Evolutionary conservation across 2,888 invertebrate genomes (phyloP), one percentile per base, ranked within the genome.

Genomic region (Polyommatus icarus): DNA sequence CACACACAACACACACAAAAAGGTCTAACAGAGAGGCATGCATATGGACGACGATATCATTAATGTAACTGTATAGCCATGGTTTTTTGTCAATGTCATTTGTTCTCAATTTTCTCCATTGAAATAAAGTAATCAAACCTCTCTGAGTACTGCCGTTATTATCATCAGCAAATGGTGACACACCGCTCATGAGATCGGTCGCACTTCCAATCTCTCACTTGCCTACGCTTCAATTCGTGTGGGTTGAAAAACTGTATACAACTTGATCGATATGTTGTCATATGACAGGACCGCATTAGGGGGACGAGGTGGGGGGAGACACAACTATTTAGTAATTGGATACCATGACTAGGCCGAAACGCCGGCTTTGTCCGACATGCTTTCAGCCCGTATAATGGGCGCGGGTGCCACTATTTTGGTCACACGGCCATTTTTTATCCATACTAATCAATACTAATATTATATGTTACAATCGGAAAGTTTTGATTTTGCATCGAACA

Each of bases 311-410:
- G 36, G 36, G 29, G 12, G 72, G 40, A n/a, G 20, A 20, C 20
- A 20, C 59, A 81, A 81, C 80, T 81, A 81, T 81, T 81, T 81
- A 80, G 81, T 81, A 81, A 81, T 81, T 81, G 81, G 81, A 81
- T 81, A 73, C 73, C 81, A 67, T 81, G 81, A 81, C 81, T 79
- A 76, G 61, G 81, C 79, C 61, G 76, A 79, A 81, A 80, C 76
- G 71, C 77, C 77, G 80, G 79, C 79, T 80, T 80, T 80, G 79
- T 80, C 77, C 78, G 79, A 29, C 54, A n/a, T 36, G 72, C 72
- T 73, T 77, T 77, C 36, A 77, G 18, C 29, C 72, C 15, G 71
- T n/a, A 77, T 46, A 73, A 46, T 46, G 54, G 50, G 67, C 67
- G 15, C 67, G 67, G 75, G 75, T 75, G 18, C 54, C 50, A 75